phyloP scores from a whole-genome alignment of 2,888 invertebrate species.

The Dastarcus helophoroides region DNA sequence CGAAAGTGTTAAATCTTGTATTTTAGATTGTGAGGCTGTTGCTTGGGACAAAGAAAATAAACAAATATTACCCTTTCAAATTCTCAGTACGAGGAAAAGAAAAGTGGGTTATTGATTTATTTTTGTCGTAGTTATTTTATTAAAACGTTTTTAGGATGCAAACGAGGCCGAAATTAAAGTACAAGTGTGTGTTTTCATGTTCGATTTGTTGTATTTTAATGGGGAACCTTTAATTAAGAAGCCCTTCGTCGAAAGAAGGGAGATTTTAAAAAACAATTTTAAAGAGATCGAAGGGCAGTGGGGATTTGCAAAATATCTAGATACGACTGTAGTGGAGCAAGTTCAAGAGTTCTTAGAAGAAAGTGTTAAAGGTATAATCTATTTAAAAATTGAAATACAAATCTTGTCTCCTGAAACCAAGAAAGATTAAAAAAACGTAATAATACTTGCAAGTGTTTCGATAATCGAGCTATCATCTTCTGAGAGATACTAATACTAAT shows the following conservation, averaged over 20 bases:
- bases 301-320: slow-evolving; percentile 73
- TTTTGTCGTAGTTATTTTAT: too few relatives aligned
- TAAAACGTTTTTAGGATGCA: slow-evolving; percentile 63
- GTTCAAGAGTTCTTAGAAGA: slow-evolving; percentile 91
- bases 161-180: slow-evolving; percentile 65
- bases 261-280: slow-evolving; percentile 59
- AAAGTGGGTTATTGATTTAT: slow-evolving; percentile 51
- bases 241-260: slow-evolving; percentile 65
- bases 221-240: slow-evolving; percentile 70
- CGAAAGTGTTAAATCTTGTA: slow-evolving; percentile 60
- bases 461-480: too few relatives aligned
- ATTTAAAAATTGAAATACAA: too few relatives aligned
- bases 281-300: slow-evolving; percentile 67
- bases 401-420: too few relatives aligned
- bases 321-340: slow-evolving; percentile 79
- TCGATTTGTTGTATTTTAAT: slow-evolving; percentile 90
- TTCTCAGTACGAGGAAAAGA: slow-evolving; percentile 87
- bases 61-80: slow-evolving; percentile 92
- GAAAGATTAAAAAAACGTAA: too few relatives aligned
- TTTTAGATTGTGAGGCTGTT: slow-evolving; percentile 94
- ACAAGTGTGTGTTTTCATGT: slow-evolving; percentile 83
- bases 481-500: too few relatives aligned
- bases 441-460: too few relatives aligned
- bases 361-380: slow-evolving; percentile 64
- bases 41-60: slow-evolving; percentile 85